phyloP scores from a whole-genome alignment of 1,140 invertebrate genomes.

The Elymnias hypermnestra region DNA sequence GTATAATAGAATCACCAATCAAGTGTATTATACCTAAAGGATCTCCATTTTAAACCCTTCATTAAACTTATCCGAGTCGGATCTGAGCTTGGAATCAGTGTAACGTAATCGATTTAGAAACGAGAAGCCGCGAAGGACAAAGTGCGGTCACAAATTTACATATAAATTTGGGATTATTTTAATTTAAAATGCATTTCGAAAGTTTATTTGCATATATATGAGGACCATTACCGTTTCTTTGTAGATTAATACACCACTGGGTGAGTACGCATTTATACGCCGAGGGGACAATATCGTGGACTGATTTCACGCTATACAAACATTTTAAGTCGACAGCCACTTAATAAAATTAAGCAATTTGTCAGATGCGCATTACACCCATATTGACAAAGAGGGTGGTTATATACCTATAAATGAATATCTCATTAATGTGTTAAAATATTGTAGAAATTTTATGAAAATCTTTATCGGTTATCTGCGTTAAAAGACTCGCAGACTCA shows the following conservation, averaged over 20 bases:
- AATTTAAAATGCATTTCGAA: slow-evolving; percentile 69
- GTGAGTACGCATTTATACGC: not conserved
- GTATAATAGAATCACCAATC: slow-evolving; percentile 53
- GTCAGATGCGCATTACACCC: slow-evolving; percentile 50
- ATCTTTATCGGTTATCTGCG: too few species aligned
- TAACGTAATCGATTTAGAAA: slow-evolving; percentile 70
- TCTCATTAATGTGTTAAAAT: slow-evolving; percentile 39
- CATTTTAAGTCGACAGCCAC: slow-evolving; percentile 46
- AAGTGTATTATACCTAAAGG: slow-evolving; percentile 51
- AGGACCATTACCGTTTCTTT: slow-evolving; percentile 62
- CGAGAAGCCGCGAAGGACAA: slow-evolving; percentile 68
- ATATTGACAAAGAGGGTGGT: slow-evolving; percentile 41
- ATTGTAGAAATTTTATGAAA: slow-evolving; percentile 3
- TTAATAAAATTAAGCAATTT: slow-evolving; percentile 74
- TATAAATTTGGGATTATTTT: slow-evolving; percentile 74
- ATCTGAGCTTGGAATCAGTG: slow-evolving; percentile 63
- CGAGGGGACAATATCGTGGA: slow-evolving; percentile 24
- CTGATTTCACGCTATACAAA: slow-evolving; percentile 44
- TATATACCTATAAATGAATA: slow-evolving; percentile 37
- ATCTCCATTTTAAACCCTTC: slow-evolving; percentile 65
- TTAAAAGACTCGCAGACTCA: too few species aligned
- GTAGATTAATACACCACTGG: slow-evolving; percentile 23
- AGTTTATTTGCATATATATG: slow-evolving; percentile 72
- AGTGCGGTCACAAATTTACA: slow-evolving; percentile 68
- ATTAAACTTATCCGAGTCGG: slow-evolving; percentile 65